A percentile compares a stretch with the other conserved stretches of the same genome.
Evolutionary conservation across 2,888 invertebrate species (phyloP).

Genomic region (Cotesia congregata): DNA sequence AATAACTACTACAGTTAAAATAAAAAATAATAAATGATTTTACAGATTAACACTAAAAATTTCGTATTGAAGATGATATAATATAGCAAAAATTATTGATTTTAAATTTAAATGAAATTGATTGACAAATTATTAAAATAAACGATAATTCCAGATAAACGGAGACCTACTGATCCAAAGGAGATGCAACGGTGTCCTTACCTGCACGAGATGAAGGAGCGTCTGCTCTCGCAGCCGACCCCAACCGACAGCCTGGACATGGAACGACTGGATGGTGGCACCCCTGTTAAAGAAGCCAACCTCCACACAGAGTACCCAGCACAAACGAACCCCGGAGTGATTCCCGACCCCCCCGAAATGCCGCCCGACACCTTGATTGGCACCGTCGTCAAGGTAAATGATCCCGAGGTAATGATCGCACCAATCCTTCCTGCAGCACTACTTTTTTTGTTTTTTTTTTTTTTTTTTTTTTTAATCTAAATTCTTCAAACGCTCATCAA

Average conservation of each 20-base stretch:
- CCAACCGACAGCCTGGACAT: conserved; percentile 78
- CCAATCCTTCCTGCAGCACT: conserved; percentile 31
- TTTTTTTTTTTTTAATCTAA: too few species aligned
- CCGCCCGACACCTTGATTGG: conserved; percentile 82
- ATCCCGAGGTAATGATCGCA: conserved; percentile 47
- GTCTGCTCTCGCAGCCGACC: conserved; percentile 81
- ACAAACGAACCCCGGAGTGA: conserved; percentile 70
- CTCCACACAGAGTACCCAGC: conserved; percentile 70
- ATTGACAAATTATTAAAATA: conserved; percentile 13
- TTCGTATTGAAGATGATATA: too few species aligned
- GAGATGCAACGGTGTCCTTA: conserved; percentile 91
- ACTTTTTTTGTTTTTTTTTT: not conserved
- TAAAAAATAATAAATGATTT: too few species aligned
- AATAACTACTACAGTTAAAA: too few species aligned
- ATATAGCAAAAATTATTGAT: not conserved
- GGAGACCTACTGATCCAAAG: conserved; percentile 65
- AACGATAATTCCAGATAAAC: conserved; percentile 56
- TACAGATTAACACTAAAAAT: too few species aligned
- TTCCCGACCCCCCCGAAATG: conserved; percentile 69
- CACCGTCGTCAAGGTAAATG: conserved; percentile 89
- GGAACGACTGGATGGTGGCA: conserved; percentile 74
- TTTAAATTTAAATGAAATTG: conserved; percentile 4
- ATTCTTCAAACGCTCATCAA: too few species aligned
- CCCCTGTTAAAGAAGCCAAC: conserved; percentile 69
- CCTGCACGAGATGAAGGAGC: conserved; percentile 95